These are phyloP conservation scores for Unio pictorum DNA, from an alignment of 2,888 invertebrate species.

Conservation along the genomic window DNA sequence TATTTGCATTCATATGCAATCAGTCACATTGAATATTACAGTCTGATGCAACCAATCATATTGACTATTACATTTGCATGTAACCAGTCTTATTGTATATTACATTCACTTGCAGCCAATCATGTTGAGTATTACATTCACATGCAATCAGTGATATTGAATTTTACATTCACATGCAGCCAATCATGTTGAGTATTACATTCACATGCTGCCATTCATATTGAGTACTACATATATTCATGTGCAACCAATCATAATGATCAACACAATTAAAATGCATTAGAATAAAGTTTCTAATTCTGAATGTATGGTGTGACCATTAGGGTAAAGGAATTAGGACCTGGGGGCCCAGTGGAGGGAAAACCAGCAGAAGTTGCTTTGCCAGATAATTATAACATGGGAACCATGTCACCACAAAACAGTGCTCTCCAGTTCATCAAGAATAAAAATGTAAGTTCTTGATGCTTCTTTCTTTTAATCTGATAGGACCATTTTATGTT, in stretches of 20 bases:
- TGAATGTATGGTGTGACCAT: constrained; percentile 7
- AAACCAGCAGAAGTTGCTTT: constrained; percentile 57
- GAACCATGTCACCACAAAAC: constrained; percentile 74
- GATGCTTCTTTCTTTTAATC: background rate
- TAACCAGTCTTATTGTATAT: no score
- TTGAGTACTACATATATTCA: background rate
- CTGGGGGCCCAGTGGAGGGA: constrained; percentile 64
- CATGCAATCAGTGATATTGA: no score
- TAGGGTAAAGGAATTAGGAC: constrained; percentile 90
- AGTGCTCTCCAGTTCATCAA: constrained; percentile 87
- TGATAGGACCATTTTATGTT: background rate
- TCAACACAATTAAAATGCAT: background rate
- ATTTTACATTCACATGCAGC: no score
- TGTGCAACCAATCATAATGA: background rate
- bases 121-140: no score
- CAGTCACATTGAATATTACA: no score
- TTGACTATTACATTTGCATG: no score
- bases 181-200: no score
- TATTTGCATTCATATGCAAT: no score
- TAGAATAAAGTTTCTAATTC: background rate
- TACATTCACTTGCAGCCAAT: no score
- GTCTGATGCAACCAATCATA: no score
- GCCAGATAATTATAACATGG: constrained; percentile 47
- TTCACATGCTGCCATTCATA: no score
- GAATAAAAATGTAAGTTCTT: constrained; percentile 86